Percentiles rank a stretch among this genome's conserved stretches.
Evolutionary conservation across 2,888 invertebrate species (phyloP).

Genomic region (Microctonus brassicae): DNA sequence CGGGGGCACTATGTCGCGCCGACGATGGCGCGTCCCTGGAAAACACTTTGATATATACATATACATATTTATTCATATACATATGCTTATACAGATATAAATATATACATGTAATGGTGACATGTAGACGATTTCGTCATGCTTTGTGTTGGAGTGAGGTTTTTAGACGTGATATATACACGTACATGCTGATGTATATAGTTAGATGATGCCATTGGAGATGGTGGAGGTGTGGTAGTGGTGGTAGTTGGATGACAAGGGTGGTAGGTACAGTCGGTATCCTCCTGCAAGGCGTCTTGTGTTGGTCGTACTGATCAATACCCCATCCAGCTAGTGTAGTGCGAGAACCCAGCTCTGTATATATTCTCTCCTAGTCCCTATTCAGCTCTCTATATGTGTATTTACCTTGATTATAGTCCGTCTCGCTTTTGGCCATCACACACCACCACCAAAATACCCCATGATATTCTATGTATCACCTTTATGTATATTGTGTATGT

Average conservation of each 20-base stretch:
- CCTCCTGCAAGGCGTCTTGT: conserved; percentile 61
- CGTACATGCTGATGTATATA: too few species aligned
- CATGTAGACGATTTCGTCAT: not conserved
- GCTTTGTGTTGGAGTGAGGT: conserved; percentile 12
- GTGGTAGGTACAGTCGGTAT: conserved; percentile 58
- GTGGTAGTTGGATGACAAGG: conserved; percentile 2
- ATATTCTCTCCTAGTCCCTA: not conserved
- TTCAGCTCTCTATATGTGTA: too few species aligned
- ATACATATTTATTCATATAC: conserved; percentile 17
- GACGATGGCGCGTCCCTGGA: conserved; percentile 47
- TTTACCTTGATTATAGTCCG: not conserved
- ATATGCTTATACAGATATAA: not conserved
- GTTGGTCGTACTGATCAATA: conserved; percentile 64
- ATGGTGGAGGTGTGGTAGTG: not conserved
- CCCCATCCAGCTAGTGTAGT: conserved; percentile 54
- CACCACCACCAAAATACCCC: conserved; percentile 52
- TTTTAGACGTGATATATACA: conserved; percentile 18
- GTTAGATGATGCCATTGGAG: conserved; percentile 6
- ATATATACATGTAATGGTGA: too few species aligned
- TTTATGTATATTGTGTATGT: not conserved
- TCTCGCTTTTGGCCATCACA: conserved; percentile 32
- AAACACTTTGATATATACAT: too few species aligned
- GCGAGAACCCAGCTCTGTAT: conserved; percentile 45
- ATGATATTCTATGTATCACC: conserved; percentile 51
- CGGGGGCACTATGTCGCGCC: conserved; percentile 66